Evolutionary conservation across 2,888 invertebrate genomes (phyloP), one percentile per base, ranked within the genome.

Genomic region (Pristionchus mayeri): DNA sequence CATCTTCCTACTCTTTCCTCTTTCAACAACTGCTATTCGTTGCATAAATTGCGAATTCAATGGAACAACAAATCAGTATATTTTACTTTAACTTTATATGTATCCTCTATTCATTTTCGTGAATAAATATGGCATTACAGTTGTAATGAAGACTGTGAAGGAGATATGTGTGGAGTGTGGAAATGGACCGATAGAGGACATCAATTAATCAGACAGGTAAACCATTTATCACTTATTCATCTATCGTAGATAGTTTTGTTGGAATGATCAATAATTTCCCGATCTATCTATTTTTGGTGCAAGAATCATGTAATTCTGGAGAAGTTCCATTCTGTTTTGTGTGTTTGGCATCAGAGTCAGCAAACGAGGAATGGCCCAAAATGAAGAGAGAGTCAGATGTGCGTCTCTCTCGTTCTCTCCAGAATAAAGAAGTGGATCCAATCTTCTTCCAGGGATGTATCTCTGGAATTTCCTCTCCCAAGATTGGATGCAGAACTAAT

Each of bases 401-500:
- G 11, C 52, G 9, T 34, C 79, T 54, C 54, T 79, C 50, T 40
- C 79, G n/a, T 30, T n/a, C 54, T 37, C 79, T n/a, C n/a, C n/a
- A n/a, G n/a, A n/a, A n/a, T n/a, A n/a, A n/a, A n/a, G n/a, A n/a
- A n/a, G n/a, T n/a, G n/a, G 34, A 44, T 30, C 63, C 81, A 44
- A 48, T 82, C 63, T 63, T 40, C 34, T 27, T 48, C 27, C 13
- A 82, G 81, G 81, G 81, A 9, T 82, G 81, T 24, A 63, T 82
- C 16, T 63, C 60, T 57, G 60, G 60, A 6, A 60, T 63, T 24
- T 16, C 44, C 11, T 27, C 37, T 37, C 30, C 30, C 11, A 63
- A 27, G 44, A 63, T 82, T 50, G 81, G 81, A 82, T 82, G 81
- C 48, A 11, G 81, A 82, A 57, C 60, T 27, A 82, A 82, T 82